These are phyloP conservation scores for Drosophila littoralis DNA, from an alignment of 1,140 invertebrate genomes.

Conservation along the genomic window DNA sequence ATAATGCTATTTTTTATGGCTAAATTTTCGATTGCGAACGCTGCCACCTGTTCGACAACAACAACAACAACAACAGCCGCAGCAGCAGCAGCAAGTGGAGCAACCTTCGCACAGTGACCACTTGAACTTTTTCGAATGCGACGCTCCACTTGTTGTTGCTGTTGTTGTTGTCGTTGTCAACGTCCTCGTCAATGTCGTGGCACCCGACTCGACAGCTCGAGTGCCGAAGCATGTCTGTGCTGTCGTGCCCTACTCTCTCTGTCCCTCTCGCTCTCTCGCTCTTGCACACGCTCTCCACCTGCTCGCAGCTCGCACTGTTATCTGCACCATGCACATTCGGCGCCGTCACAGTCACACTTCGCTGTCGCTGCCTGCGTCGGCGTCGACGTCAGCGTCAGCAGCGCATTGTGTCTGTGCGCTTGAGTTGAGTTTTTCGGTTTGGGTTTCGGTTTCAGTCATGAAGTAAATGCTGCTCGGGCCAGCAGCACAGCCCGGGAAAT, in stretches of 20 bases:
- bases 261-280: constrained; percentile 12
- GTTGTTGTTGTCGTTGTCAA: constrained; percentile 44
- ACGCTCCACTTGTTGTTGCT: constrained; percentile 47
- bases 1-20: constrained; percentile 56
- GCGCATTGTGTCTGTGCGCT: constrained; percentile 68
- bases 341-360: constrained; percentile 69
- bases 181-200: constrained; percentile 67
- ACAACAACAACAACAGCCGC: constrained; percentile 18
- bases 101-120: constrained; percentile 21
- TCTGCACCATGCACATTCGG: constrained; percentile 69
- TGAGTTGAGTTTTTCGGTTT: constrained; percentile 49
- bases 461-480: constrained; percentile 75
- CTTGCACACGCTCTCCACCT: not conserved
- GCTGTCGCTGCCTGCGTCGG: constrained; percentile 27
- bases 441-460: constrained; percentile 62
- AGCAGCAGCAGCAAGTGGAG: constrained; percentile 16
- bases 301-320: constrained; percentile 40
- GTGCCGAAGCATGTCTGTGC: constrained; percentile 34
- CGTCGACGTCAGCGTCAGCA: constrained; percentile 32
- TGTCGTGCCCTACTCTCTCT: constrained; percentile 22
- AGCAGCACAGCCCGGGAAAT: constrained; percentile 53
- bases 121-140: constrained; percentile 45
- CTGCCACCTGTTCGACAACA: constrained; percentile 39
- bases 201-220: constrained; percentile 43
- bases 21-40: constrained; percentile 46